phyloP scores from a whole-genome alignment of 2,113 vertebrate species.

The Perccottus glenii region DNA sequence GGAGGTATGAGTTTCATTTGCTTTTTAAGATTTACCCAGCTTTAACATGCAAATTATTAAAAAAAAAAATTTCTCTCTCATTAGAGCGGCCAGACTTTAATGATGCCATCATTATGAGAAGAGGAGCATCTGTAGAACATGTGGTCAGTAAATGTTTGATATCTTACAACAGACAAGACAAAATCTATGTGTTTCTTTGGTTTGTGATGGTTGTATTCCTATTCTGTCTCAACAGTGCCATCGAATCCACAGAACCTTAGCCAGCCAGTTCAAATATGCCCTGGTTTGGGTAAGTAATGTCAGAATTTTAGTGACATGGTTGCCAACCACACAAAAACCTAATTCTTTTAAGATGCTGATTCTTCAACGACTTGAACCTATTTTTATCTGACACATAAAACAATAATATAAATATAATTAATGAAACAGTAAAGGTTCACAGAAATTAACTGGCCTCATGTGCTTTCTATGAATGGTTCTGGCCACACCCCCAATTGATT shows the following conservation, averaged over 20 bases:
- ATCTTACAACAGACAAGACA: background rate
- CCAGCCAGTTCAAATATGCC: constrained; percentile 97
- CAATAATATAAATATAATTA: no score
- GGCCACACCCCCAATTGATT: no score
- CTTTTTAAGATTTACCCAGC: background rate
- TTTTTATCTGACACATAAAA: background rate
- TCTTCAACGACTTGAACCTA: no score
- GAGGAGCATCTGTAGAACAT: constrained; percentile 92
- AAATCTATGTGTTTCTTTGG: background rate
- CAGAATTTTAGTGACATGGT: background rate
- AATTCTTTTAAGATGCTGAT: background rate
- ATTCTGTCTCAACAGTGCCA: constrained; percentile 85
- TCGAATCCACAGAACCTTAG: constrained; percentile 93
- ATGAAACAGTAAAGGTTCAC: background rate
- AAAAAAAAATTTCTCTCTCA: background rate
- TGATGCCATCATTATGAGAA: constrained; percentile 96
- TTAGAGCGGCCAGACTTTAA: constrained; percentile 94
- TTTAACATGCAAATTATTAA: no score
- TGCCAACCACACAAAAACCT: background rate
- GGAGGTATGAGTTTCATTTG: constrained; percentile 80
- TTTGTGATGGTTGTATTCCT: background rate
- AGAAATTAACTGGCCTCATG: background rate
- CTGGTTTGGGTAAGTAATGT: constrained; percentile 93
- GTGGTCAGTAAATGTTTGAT: constrained; percentile 81
- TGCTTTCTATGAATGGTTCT: background rate